These are phyloP conservation scores for Stomorhina lunata DNA, from an alignment of 2,888 invertebrate genomes.

Conservation along the genomic window DNA sequence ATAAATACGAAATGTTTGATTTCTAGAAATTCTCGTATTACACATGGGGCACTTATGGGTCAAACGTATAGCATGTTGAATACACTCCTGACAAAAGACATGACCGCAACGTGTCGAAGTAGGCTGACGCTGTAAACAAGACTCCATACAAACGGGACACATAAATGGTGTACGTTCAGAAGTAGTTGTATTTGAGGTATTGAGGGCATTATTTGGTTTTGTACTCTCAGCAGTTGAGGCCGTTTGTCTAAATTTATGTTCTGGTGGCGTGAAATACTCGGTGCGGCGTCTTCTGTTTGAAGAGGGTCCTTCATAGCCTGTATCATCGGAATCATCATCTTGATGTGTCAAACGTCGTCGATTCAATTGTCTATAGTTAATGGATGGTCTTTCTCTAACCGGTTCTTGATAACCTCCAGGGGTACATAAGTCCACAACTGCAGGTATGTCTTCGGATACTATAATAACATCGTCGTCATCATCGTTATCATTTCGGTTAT, in stretches of 20 bases:
- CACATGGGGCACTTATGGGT: slow-evolving; percentile 73
- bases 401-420: slow-evolving; percentile 24
- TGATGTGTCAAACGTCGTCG: neutral
- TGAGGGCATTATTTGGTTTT: neutral
- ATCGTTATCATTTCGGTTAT: neutral
- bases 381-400: neutral
- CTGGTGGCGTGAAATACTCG: neutral
- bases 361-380: slow-evolving; percentile 1
- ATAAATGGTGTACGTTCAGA: slow-evolving; percentile 63
- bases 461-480: slow-evolving; percentile 67
- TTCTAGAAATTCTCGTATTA: slow-evolving; percentile 67
- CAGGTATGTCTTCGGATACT: slow-evolving; percentile 52
- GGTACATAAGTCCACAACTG: slow-evolving; percentile 66
- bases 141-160: slow-evolving; percentile 74
- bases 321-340: neutral
- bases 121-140: slow-evolving; percentile 67
- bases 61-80: slow-evolving; percentile 61
- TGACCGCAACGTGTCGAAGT: slow-evolving; percentile 73
- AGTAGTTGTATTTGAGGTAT: neutral
- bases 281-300: neutral
- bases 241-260: neutral
- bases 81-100: slow-evolving; percentile 71
- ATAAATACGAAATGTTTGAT: slow-evolving; percentile 71
- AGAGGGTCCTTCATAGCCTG: neutral
- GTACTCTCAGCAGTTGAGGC: neutral